These are phyloP conservation scores for Phenganax stokvisi DNA, from an alignment of 92 coral and sea anemone species.

Conservation along the genomic window DNA sequence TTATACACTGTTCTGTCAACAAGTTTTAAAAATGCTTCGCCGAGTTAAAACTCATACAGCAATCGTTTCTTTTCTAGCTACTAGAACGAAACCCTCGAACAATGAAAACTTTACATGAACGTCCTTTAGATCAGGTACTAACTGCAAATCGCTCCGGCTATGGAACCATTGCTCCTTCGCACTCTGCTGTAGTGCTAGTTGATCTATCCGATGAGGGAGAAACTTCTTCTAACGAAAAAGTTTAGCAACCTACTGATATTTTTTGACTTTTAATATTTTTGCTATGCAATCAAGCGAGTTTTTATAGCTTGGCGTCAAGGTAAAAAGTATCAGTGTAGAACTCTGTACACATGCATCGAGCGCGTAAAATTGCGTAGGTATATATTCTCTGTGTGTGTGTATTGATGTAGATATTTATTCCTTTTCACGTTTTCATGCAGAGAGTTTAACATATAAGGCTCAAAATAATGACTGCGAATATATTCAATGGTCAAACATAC, in stretches of 20 bases:
- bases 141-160: conserved; percentile 15
- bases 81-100: conserved; percentile 33
- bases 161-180: conserved; percentile 38
- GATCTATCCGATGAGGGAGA: conserved; percentile 27
- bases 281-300: not conserved
- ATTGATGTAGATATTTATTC: too few relatives aligned
- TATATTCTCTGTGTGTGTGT: too few relatives aligned
- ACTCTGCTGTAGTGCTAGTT: conserved; percentile 31
- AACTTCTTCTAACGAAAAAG: not conserved
- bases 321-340: too few relatives aligned
- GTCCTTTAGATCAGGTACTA: conserved; percentile 31
- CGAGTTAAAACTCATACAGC: not conserved
- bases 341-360: too few relatives aligned
- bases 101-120: conserved; percentile 24
- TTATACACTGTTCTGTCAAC: not conserved
- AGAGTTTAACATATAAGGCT: too few relatives aligned
- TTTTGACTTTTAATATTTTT: not conserved
- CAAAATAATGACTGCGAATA: too few relatives aligned
- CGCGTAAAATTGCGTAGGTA: too few relatives aligned
- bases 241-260: not conserved
- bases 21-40: not conserved
- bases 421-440: too few relatives aligned
- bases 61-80: conserved; percentile 22
- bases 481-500: too few relatives aligned
- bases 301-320: too few relatives aligned